Evolutionary conservation across 37 sponge, comb jelly and placozoan genomes (phyloP).

Genomic region (Amphimedon queenslandica): DNA sequence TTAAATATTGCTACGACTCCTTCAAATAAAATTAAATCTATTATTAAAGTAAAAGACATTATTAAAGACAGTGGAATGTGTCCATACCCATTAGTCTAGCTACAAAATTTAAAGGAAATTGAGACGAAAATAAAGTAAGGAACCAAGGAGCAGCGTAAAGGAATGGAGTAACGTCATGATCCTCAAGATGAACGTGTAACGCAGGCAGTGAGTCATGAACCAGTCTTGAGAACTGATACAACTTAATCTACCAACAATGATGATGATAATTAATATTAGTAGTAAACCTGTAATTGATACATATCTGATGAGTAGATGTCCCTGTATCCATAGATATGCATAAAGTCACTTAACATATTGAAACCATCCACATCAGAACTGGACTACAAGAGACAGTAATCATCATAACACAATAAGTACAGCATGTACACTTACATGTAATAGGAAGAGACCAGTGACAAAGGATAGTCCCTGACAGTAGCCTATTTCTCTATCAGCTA

Average conservation of each 20-base stretch:
- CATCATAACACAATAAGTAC: constrained; percentile 5
- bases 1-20: constrained; percentile 78
- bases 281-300: constrained; percentile 55
- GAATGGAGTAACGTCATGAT: constrained; percentile 69
- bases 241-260: constrained; percentile 32
- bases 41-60: background rate
- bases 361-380: constrained; percentile 56
- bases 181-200: constrained; percentile 60
- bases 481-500: constrained; percentile 80
- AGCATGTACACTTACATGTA: constrained; percentile 71
- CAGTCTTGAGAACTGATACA: constrained; percentile 84
- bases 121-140: constrained; percentile 85
- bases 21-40: constrained; percentile 77
- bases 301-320: constrained; percentile 61
- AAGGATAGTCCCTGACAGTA: constrained; percentile 97
- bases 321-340: constrained; percentile 51
- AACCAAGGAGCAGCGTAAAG: constrained; percentile 92
- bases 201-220: constrained; percentile 70
- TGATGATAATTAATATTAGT: background rate
- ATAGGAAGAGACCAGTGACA: constrained; percentile 83
- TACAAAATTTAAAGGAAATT: constrained; percentile 73
- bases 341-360: constrained; percentile 42
- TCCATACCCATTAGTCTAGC: constrained; percentile 79
- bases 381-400: constrained; percentile 24
- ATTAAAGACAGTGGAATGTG: background rate